A percentile compares a stretch with the other conserved stretches of the same genome.
These are phyloP conservation scores for Ariolimax columbianus DNA, from an alignment of 2,888 invertebrate genomes.

Conservation along the genomic window DNA sequence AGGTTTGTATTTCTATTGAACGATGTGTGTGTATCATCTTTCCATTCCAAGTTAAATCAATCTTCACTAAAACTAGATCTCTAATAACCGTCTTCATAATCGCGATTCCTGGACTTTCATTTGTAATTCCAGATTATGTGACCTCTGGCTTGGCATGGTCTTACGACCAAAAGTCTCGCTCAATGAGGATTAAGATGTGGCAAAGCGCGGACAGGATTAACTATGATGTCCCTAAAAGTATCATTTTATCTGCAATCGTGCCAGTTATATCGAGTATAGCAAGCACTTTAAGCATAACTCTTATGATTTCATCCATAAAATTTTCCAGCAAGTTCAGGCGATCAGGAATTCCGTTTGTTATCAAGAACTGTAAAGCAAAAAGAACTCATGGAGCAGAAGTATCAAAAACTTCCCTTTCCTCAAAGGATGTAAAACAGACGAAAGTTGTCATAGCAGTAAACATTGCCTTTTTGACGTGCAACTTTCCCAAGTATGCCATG, in stretches of 20 bases:
- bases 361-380: neutral
- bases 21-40: neutral
- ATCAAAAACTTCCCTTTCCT: neutral
- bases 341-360: neutral
- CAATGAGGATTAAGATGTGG: neutral
- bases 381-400: neutral
- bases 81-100: neutral
- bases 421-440: neutral
- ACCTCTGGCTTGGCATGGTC: neutral
- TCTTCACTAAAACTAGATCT: neutral
- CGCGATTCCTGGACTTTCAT: neutral
- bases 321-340: neutral
- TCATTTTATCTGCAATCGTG: neutral
- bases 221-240: neutral
- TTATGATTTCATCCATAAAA: neutral
- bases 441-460: neutral
- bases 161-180: neutral
- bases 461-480: neutral
- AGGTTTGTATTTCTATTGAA: neutral
- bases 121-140: neutral
- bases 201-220: neutral
- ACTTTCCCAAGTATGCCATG: neutral
- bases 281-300: neutral
- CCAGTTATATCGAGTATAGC: neutral
- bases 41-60: slow-evolving; percentile 1